These are phyloP conservation scores for Semicossyphus pulcher DNA, from an alignment of 2,113 vertebrate species.

Conservation along the genomic window DNA sequence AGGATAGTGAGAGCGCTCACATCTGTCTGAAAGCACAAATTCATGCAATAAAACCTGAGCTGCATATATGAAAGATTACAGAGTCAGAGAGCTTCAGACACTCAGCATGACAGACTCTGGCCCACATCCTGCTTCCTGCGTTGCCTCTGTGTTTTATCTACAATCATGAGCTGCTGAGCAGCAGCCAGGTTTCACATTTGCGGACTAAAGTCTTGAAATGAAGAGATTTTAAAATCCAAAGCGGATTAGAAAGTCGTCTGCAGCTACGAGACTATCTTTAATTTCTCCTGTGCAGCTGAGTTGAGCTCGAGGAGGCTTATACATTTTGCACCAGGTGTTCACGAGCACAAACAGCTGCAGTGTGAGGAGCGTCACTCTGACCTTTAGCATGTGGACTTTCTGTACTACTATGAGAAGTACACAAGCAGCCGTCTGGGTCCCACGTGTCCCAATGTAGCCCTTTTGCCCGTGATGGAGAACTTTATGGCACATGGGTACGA, in stretches of 20 bases:
- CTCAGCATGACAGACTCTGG: neutral
- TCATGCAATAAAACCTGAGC: neutral
- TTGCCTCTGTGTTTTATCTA: no score
- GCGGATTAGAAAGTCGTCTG: neutral
- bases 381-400: neutral
- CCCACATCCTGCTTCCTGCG: conserved; percentile 8
- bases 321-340: neutral
- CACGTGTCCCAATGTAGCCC: no score
- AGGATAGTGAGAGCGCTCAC: neutral
- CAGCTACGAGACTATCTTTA: neutral
- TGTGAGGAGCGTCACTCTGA: no score
- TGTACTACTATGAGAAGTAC: no score
- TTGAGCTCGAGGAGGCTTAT: neutral
- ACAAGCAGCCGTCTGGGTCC: no score
- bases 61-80: neutral
- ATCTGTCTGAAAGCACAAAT: neutral
- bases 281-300: neutral
- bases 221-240: neutral
- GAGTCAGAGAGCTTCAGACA: neutral
- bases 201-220: neutral
- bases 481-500: no score
- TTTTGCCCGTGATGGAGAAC: no score
- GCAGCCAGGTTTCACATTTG: neutral
- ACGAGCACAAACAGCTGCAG: neutral
- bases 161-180: neutral